A percentile compares a stretch with the other conserved stretches of the same genome.
These are phyloP conservation scores for Dasyurus viverrinus DNA, from an alignment of 2,113 vertebrate species.

Conservation along the genomic window DNA sequence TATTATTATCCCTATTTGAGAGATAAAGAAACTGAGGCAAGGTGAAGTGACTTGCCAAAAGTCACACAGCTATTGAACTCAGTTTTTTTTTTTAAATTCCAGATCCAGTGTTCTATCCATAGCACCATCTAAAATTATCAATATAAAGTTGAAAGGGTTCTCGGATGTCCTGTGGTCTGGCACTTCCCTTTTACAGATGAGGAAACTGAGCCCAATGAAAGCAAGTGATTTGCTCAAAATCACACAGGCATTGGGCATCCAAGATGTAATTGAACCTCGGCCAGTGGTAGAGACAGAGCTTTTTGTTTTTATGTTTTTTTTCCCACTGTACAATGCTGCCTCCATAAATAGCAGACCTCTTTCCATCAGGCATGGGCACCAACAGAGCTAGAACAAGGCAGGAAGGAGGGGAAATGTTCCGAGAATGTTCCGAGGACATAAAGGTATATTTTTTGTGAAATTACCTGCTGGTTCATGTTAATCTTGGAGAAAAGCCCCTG, in stretches of 20 bases:
- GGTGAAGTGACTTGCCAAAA: neutral
- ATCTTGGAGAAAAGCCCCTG: neutral
- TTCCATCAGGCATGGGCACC: neutral
- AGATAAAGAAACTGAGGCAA: neutral
- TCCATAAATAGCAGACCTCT: neutral
- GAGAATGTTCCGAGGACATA: neutral
- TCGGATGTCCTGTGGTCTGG: neutral
- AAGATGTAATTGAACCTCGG: neutral
- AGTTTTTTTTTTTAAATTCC: neutral
- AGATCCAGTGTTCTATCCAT: neutral
- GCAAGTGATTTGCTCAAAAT: neutral
- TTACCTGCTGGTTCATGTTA: neutral
- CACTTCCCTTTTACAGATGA: neutral
- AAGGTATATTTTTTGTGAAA: neutral
- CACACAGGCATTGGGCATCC: neutral
- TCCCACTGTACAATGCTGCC: neutral
- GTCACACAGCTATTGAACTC: neutral
- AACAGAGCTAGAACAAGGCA: neutral
- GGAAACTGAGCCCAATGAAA: neutral
- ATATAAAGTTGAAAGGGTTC: neutral
- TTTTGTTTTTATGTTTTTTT: neutral
- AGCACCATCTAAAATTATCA: neutral
- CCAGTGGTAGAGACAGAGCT: neutral
- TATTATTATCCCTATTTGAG: neutral
- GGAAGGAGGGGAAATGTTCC: too few relatives aligned